Evolutionary conservation across 2,113 vertebrate species (phyloP).

Genomic region (Ceyx margarethae): DNA sequence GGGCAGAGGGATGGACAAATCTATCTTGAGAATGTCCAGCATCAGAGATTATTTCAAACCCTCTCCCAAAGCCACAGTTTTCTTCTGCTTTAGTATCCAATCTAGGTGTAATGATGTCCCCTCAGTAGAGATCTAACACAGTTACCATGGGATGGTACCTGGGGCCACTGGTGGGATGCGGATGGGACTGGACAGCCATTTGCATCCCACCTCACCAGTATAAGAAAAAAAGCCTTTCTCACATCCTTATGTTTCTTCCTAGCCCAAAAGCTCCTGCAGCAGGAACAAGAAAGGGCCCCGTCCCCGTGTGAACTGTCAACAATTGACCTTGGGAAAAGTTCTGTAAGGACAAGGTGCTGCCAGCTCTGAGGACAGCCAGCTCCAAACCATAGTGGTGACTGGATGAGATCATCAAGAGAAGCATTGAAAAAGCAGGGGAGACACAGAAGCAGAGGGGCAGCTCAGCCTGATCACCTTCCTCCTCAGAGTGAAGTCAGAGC

Average conservation of each 20-base stretch:
- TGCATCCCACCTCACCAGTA: accelerated
- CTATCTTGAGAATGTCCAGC: background rate
- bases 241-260: background rate
- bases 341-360: background rate
- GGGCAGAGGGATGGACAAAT: background rate
- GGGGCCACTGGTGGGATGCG: no score
- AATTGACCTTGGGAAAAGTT: accelerated
- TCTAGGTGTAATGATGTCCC: background rate
- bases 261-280: constrained; percentile 62
- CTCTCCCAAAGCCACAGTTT: background rate
- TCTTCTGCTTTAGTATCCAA: background rate
- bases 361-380: background rate
- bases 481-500: accelerated
- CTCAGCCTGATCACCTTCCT: background rate
- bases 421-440: background rate
- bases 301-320: accelerated
- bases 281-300: background rate
- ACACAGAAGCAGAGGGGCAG: background rate
- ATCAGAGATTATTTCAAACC: background rate
- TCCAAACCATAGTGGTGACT: background rate
- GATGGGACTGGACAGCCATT: accelerated
- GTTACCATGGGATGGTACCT: accelerated
- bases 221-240: background rate
- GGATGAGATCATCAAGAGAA: background rate
- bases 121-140: background rate